Evolutionary conservation across 2,888 invertebrate genomes (phyloP), one percentile per base, ranked within the genome.

Genomic region (Enoplolaimus lenunculus): DNA sequence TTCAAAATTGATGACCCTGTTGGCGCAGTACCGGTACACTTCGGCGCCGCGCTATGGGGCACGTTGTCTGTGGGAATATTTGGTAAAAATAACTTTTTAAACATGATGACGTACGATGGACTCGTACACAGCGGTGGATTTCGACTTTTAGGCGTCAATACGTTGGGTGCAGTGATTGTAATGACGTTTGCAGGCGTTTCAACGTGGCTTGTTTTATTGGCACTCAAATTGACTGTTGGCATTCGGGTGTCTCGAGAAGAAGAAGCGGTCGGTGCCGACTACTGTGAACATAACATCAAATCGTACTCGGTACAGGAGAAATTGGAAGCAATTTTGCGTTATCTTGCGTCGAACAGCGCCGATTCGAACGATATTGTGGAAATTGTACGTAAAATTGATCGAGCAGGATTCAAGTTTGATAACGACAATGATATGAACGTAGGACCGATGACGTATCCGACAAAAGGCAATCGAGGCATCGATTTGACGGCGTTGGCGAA

Each of bases 11-110:
- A 93, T 78, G 91, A 91, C 81, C 93, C 93, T 0, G 93, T 93
- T 0, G 91, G 92, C 0, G 93, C 93, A 0, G 88, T 90, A n/a
- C 86, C 92, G 0, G 92, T 92, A 1, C 92, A 93, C 78, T n/a
- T 69, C 2, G 62, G 21, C 1, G 70, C 70, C 1, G 68, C 29
- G 26, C 26, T 68, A 59, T 68, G 68, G 68, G 26, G 29, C 3
- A 68, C 57, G 28, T 2, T 68, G 33, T 59, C 60, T 2, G 68
- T 68, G 3, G 68, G 68, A n/a, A 3, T 68, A 3, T 68, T 68
- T 34, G 68, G 57, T 16, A 2, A 68, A 30, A 2, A 7, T 2
- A 68, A 7, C 26, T 13, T 57, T 2, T 26, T 21, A 28, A 3
- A 13, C 13, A 2, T 16, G 3, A 26, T 30, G 2, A 31, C 21